Percentiles rank a stretch among this genome's conserved stretches.
These are phyloP conservation scores for Ypsolopha scabrella DNA, from an alignment of 2,888 invertebrate species.

Conservation along the genomic window DNA sequence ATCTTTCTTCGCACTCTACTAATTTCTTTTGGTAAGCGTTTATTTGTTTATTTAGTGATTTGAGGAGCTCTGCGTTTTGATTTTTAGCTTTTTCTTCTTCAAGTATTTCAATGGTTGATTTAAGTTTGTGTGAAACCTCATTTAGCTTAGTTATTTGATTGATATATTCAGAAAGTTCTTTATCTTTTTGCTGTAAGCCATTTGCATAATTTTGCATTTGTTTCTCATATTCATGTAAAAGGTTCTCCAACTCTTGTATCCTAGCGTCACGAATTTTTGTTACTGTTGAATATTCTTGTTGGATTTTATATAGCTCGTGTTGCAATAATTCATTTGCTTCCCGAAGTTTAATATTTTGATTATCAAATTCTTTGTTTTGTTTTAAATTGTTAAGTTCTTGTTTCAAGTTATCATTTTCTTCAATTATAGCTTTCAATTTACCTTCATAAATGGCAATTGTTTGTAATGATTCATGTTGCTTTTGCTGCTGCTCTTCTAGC, in stretches of 20 bases:
- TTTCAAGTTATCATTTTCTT: conserved; percentile 50
- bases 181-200: conserved; percentile 55
- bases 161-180: conserved; percentile 57
- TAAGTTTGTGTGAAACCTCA: conserved; percentile 57
- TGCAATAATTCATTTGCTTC: conserved; percentile 37
- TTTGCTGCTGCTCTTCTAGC: conserved; percentile 58
- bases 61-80: conserved; percentile 60
- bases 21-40: conserved; percentile 48
- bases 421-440: conserved; percentile 45
- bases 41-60: conserved; percentile 68
- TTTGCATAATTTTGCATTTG: conserved; percentile 55
- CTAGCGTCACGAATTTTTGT: conserved; percentile 48
- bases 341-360: conserved; percentile 28
- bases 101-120: conserved; percentile 56
- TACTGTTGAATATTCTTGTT: conserved; percentile 42
- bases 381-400: conserved; percentile 39
- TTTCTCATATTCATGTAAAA: conserved; percentile 60
- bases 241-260: conserved; percentile 59
- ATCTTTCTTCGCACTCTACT: conserved; percentile 45
- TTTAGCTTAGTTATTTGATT: conserved; percentile 69
- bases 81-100: conserved; percentile 62
- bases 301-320: conserved; percentile 42
- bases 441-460: conserved; percentile 40
- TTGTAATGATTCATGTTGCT: conserved; percentile 44
- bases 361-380: conserved; percentile 32